Evolutionary conservation across 2,113 vertebrate genomes (phyloP).

Genomic region (Gymnogyps californianus): DNA sequence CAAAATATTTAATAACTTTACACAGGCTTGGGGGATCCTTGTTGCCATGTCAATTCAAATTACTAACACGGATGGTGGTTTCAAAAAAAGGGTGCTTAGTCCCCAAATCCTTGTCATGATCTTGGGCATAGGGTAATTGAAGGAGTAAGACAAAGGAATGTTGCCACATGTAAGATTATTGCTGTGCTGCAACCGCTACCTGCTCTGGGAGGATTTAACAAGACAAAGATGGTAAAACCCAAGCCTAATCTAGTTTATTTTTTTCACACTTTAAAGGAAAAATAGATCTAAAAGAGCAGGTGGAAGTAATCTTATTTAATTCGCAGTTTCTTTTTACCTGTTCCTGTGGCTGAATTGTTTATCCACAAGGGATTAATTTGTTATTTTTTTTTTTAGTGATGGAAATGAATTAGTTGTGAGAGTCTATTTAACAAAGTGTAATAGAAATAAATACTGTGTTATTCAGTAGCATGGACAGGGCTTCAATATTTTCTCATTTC

Average conservation of each 20-base stretch:
- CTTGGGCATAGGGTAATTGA: background rate
- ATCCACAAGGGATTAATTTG: background rate
- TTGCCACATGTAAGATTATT: rapidly evolving
- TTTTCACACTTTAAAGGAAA: background rate
- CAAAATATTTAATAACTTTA: background rate
- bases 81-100: background rate
- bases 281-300: background rate
- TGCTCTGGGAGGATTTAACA: background rate
- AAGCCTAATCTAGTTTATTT: background rate
- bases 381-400: background rate
- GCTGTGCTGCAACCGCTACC: background rate
- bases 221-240: background rate
- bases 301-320: background rate
- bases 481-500: background rate
- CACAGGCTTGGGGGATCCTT: background rate
- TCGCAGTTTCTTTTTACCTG: background rate
- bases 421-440: background rate
- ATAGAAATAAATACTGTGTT: background rate
- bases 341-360: background rate
- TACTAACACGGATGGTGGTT: background rate
- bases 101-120: background rate
- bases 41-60: background rate
- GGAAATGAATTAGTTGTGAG: background rate
- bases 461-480: background rate
- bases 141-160: background rate